A percentile compares a stretch with the other conserved stretches of the same genome.
Conservation (phyloP, 2,888 invertebrate genomes). For the Drosophila kambysellisi region DNA sequence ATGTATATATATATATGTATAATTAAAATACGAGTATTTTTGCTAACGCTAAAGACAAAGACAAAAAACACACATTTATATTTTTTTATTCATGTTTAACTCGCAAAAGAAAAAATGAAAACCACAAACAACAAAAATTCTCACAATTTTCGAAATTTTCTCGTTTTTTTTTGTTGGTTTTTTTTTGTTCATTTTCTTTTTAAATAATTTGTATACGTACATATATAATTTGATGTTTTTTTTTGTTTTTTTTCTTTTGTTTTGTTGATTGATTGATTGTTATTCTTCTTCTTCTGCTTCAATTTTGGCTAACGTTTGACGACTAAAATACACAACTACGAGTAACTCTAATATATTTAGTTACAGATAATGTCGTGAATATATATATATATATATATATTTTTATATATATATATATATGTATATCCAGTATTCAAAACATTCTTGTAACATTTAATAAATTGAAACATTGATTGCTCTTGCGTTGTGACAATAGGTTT, state of each 20-base stretch:
- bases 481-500: conserved; percentile 73
- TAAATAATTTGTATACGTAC: neutral
- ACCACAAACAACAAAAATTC: conserved; percentile 7
- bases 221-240: neutral
- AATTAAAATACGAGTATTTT: conserved; percentile 51
- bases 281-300: neutral
- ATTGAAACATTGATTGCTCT: conserved; percentile 77
- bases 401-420: conserved; percentile 18
- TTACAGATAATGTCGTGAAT: conserved; percentile 30
- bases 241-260: neutral
- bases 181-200: neutral
- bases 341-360: conserved; percentile 51
- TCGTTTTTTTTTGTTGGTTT: neutral
- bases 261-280: conserved; percentile 2
- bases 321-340: conserved; percentile 46
- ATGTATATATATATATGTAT: conserved; percentile 31
- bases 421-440: conserved; percentile 49
- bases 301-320: conserved; percentile 47
- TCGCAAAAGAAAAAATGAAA: conserved; percentile 6
- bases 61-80: conserved; percentile 51
- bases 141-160: neutral
- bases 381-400: conserved; percentile 18
- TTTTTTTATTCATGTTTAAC: conserved; percentile 3
- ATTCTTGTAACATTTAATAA: conserved; percentile 68
- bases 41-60: conserved; percentile 51